Conservation (phyloP, 2,113 vertebrate species). For the Chionomys nivalis region DNA sequence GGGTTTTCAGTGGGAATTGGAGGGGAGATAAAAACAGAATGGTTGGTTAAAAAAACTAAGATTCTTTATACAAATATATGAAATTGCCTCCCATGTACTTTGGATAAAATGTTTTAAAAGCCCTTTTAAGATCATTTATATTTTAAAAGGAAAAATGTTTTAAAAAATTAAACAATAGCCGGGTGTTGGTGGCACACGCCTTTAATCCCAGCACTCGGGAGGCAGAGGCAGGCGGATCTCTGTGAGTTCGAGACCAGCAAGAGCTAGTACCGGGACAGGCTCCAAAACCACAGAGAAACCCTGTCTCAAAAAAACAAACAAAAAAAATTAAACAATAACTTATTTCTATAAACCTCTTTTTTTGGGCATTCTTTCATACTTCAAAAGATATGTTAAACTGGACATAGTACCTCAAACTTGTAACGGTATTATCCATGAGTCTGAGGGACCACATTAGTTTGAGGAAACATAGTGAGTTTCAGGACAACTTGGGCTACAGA, state of each 20-base stretch:
- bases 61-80: neutral
- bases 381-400: neutral
- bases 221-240: no score
- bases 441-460: neutral
- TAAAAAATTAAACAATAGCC: neutral
- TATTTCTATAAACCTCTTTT: neutral
- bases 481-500: neutral
- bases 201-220: no score
- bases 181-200: no score
- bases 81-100: neutral
- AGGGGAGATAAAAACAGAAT: neutral
- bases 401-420: neutral
- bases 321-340: neutral
- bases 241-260: no score
- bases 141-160: neutral
- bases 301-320: no score
- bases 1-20: neutral
- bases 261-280: no score
- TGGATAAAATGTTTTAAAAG: neutral
- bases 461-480: neutral
- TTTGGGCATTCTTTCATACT: neutral
- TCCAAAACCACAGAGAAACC: no score
- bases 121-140: neutral
- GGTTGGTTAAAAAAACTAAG: neutral
- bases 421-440: neutral